Evolutionary conservation across 2,888 invertebrate genomes (phyloP), one percentile per base, ranked within the genome.

Genomic region (Drosophila heteroneura): DNA sequence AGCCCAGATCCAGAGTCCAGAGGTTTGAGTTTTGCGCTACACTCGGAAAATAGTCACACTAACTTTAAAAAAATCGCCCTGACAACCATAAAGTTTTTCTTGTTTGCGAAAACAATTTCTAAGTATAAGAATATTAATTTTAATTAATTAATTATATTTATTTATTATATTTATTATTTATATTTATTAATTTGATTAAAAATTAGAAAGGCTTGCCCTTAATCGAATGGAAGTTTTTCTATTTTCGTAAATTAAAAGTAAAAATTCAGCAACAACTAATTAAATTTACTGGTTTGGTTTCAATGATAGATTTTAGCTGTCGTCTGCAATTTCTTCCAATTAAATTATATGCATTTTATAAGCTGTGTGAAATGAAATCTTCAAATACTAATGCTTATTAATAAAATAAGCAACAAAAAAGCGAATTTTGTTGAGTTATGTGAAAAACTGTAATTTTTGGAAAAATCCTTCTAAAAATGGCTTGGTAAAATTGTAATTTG

Each of bases 1-100:
- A 62, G 59, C 60, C 32, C 56, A 57, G 44, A 3, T 39, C 7
- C 47, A 47, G 16, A 10, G 33, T 14, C 49, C 14, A 77, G 19
- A 54, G 63, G 67, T 60, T 64, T 64, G 65, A 62, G 68, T 26
- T 26, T 16, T 16, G 47, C 16, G 16, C 26, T 47, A 16, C 47
- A 47, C 47, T 26, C 0, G 16, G 1, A 26, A 16, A 22, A 47
- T 26, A 47, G 0, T 47, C 16, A 5, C 26, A 47, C 26, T 3
- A 2, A 7, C 4, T 26, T 16, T 22, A 12, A 1, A 3, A 1
- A 22, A 22, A 44, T 44, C 14, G 14, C 6, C 3, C 1, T 14
- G 12, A 7, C 1, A 22, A 44, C 6, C 1, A 14, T 1, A 14
- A 22, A 0, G 3, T 44, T 1, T 6, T 44, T 7, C 1, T 22